Evolutionary conservation across 2,888 invertebrate genomes (phyloP).

Genomic region (Petrolisthes manimaculis): DNA sequence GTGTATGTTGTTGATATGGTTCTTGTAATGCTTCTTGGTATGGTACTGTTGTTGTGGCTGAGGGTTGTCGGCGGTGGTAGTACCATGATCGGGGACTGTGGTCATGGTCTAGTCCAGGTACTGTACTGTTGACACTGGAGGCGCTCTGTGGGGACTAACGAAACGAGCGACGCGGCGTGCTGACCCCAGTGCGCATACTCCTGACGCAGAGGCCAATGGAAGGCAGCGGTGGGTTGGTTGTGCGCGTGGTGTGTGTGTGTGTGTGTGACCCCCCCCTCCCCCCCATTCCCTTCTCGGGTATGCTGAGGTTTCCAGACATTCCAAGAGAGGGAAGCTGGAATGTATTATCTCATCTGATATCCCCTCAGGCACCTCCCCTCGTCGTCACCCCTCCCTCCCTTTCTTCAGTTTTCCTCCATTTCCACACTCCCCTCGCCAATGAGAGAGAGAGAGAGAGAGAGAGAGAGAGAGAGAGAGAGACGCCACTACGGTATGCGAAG

Average conservation of each 20-base stretch:
- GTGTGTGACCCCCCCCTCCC: neutral
- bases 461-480: neutral
- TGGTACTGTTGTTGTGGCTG: neutral
- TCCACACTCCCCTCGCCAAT: neutral
- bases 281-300: neutral
- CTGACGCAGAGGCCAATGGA: neutral
- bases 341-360: constrained; percentile 15
- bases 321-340: neutral
- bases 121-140: constrained; percentile 15
- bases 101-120: constrained; percentile 7
- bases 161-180: neutral
- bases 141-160: constrained; percentile 1
- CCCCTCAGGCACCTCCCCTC: neutral
- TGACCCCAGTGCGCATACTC: neutral
- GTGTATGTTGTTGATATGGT: too few relatives aligned
- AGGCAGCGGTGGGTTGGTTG: neutral
- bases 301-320: neutral
- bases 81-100: neutral
- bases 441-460: neutral
- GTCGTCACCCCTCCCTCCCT: neutral
- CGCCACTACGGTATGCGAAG: too few relatives aligned
- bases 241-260: neutral
- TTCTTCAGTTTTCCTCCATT: neutral
- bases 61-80: neutral
- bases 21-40: neutral